phyloP scores from a whole-genome alignment of 23 tunicate species.

The Diplosoma virens region DNA sequence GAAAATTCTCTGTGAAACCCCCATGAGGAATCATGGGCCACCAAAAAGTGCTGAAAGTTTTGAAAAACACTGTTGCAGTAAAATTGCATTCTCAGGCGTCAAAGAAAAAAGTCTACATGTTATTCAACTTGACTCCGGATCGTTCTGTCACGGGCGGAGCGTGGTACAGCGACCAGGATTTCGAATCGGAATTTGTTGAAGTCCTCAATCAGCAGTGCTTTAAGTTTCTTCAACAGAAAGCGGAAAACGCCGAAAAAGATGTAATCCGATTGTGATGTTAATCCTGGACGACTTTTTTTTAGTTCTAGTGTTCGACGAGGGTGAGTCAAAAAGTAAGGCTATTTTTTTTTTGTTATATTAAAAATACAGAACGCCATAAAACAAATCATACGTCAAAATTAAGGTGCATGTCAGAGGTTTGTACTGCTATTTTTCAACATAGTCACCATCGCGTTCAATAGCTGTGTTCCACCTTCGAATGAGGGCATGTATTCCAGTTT shows the following conservation, averaged over 20 bases:
- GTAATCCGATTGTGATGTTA: constrained; percentile 16
- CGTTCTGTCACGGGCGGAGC: constrained; percentile 95
- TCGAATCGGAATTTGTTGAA: constrained; percentile 96
- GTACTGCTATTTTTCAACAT: too few species aligned
- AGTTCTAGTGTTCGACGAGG: too few species aligned
- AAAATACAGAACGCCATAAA: too few species aligned
- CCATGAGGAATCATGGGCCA: too few species aligned
- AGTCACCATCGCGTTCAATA: too few species aligned
- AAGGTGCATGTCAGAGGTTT: too few species aligned
- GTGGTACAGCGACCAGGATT: constrained; percentile 87
- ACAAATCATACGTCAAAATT: too few species aligned
- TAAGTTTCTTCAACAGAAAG: constrained; percentile 76
- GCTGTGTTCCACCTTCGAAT: too few species aligned
- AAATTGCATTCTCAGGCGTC: constrained; percentile 51
- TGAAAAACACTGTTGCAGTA: neutral
- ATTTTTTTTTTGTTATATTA: neutral
- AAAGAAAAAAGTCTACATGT: constrained; percentile 84
- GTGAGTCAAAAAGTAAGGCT: neutral
- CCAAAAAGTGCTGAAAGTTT: too few species aligned
- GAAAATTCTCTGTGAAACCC: too few species aligned
- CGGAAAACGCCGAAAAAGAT: constrained; percentile 53
- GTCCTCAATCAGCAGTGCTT: constrained; percentile 82
- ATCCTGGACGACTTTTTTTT: neutral
- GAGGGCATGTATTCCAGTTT: too few species aligned
- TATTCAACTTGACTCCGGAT: constrained; percentile 83